phyloP scores from a whole-genome alignment of 2,113 vertebrate species.

The Spea bombifrons region DNA sequence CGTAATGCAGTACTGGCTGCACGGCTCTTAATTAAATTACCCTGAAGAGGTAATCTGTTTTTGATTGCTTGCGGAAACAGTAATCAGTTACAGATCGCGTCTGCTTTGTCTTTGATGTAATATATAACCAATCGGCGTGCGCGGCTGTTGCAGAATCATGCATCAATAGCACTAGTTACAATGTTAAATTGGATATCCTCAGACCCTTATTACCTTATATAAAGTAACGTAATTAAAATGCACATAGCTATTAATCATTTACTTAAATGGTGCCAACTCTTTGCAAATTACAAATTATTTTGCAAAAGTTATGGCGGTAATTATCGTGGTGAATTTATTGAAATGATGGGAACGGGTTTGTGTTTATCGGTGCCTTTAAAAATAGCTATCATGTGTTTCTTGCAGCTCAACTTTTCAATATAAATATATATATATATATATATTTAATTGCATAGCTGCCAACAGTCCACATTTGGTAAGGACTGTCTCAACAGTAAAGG shows the following conservation, averaged over 20 bases:
- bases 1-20: slow-evolving; percentile 34
- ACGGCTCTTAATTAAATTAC: slow-evolving; percentile 48
- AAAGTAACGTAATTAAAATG: slow-evolving; percentile 30
- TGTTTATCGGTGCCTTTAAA: too few species aligned
- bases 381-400: too few species aligned
- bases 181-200: slow-evolving; percentile 36
- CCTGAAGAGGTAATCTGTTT: slow-evolving; percentile 47
- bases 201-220: slow-evolving; percentile 35
- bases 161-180: slow-evolving; percentile 41
- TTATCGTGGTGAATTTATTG: background rate
- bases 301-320: background rate
- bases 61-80: slow-evolving; percentile 46
- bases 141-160: slow-evolving; percentile 26
- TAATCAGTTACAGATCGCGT: slow-evolving; percentile 47
- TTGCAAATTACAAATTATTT: slow-evolving; percentile 1
- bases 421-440: too few species aligned
- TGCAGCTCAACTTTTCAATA: too few species aligned
- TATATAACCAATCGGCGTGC: slow-evolving; percentile 34
- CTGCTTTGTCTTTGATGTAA: slow-evolving; percentile 44
- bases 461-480: too few species aligned
- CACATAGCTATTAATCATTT: slow-evolving; percentile 33
- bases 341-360: too few species aligned
- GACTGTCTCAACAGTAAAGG: too few species aligned
- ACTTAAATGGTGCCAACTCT: slow-evolving; percentile 16
- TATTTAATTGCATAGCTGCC: too few species aligned